Evolutionary conservation across 37 sponge, comb jelly and placozoan genomes (phyloP), one percentile per base, ranked within the genome.

Genomic region (Eunapius fragilis): DNA sequence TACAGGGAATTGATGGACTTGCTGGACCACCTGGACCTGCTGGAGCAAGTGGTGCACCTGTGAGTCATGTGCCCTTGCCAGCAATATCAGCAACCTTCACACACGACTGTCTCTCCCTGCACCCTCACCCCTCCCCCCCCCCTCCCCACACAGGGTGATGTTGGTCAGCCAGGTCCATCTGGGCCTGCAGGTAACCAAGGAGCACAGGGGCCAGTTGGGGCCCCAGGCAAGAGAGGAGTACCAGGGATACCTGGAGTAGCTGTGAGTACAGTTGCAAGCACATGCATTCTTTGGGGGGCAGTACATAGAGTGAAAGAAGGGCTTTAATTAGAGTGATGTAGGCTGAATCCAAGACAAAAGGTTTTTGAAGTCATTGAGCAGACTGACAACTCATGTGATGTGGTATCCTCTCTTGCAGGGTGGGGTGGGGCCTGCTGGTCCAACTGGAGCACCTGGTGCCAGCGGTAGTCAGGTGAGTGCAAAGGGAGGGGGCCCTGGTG

Each of bases 141-240:
- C 13, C 10, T 25, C 3, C 74, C 25, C 49, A 2, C 36, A 9
- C 49, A 76, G 77, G 94, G 94, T 36, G 84, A 77, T 30, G 37
- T 73, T 33, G 93, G 93, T 24, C 47, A 14, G 3, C 70, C 67
- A 73, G 93, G 93, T 49, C 22, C 30, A 17, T 70, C 34, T 71
- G 91, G 91, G 7, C 45, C 82, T 9, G 72, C 79, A 22, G 93
- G 93, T 0, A 75, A 84, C 48, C 76, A 72, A 58, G 93, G 93
- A 32, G 71, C 86, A 22, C 71, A 32, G 30, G 93, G 93, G 27
- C 89, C 76, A 36, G 71, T 74, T 25, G 95, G 95, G 0, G 28
- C 75, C 31, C 73, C 89, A 31, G 95, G 95, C 31, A 50, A 35
- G 2, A 83, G 35, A n/a, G 89, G 89, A n/a, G 34, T 0, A 27